These are phyloP conservation scores for Furnarius figulus DNA, from an alignment of 2,113 vertebrate genomes.

Conservation along the genomic window DNA sequence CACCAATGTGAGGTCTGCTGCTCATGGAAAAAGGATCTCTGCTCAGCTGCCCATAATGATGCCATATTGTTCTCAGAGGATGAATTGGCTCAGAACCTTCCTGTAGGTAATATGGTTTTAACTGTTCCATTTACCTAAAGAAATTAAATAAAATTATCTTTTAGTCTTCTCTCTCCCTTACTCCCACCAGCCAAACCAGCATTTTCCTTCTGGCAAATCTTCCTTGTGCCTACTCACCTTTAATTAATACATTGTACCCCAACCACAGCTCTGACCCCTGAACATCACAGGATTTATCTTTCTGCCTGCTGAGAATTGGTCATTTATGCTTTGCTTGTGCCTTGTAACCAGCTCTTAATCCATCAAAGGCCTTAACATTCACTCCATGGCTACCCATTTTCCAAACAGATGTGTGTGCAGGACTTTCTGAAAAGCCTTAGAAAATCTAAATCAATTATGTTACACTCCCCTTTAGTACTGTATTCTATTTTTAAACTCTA, in stretches of 20 bases:
- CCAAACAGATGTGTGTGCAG: neutral
- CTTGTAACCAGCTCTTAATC: neutral
- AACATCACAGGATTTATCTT: neutral
- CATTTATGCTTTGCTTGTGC: neutral
- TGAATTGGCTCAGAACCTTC: neutral
- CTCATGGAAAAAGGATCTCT: neutral
- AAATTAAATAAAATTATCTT: neutral
- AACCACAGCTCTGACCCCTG: neutral
- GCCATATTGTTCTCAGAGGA: neutral
- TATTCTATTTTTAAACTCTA: neutral
- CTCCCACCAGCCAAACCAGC: neutral
- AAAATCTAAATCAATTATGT: neutral
- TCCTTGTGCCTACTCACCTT: neutral
- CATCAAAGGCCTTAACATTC: neutral
- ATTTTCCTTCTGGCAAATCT: neutral
- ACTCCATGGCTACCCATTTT: neutral
- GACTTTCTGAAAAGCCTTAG: neutral
- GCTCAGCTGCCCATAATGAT: neutral
- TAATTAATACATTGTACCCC: neutral
- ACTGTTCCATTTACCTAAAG: neutral
- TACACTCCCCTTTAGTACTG: neutral
- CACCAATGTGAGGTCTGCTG: neutral
- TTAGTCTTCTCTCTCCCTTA: neutral
- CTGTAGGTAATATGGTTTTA: neutral
- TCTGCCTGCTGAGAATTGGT: neutral